Evolutionary conservation across 2,113 vertebrate species (phyloP).

Genomic region (Scolopax mira): DNA sequence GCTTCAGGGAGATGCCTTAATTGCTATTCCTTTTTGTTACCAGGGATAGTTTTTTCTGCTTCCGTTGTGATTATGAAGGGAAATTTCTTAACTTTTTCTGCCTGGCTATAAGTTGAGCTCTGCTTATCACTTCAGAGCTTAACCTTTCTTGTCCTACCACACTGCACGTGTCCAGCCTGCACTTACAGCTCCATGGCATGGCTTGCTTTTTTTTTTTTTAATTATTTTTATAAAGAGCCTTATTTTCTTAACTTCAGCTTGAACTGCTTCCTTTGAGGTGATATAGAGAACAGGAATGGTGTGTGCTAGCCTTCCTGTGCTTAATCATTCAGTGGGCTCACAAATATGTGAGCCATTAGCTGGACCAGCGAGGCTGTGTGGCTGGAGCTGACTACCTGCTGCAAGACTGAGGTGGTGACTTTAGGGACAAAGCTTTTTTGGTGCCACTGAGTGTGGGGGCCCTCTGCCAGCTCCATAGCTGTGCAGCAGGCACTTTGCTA

Average conservation of each 20-base stretch:
- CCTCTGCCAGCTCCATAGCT: not conserved
- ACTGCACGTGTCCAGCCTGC: not conserved
- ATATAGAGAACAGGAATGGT: not conserved
- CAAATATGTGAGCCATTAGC: not conserved
- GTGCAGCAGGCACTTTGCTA: not conserved
- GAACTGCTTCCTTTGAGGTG: not conserved
- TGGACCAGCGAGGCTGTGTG: not conserved
- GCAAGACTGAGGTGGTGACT: not conserved
- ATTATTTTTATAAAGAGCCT: not conserved
- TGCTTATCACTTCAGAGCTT: not conserved
- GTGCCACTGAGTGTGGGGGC: not conserved
- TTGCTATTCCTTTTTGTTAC: not conserved
- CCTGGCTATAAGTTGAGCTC: not conserved
- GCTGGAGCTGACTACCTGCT: not conserved
- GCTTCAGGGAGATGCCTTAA: not conserved
- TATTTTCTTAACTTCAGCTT: conserved; percentile 20
- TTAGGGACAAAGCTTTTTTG: not conserved
- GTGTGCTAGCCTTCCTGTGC: not conserved
- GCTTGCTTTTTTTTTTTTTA: not conserved
- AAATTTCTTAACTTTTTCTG: not conserved
- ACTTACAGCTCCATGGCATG: not conserved
- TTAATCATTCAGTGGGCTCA: not conserved
- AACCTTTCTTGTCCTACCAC: not conserved
- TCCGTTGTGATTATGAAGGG: not conserved
- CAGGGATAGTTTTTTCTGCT: not conserved